Conservation (phyloP, 1,140 invertebrate species). For the Drosophila pachea region DNA sequence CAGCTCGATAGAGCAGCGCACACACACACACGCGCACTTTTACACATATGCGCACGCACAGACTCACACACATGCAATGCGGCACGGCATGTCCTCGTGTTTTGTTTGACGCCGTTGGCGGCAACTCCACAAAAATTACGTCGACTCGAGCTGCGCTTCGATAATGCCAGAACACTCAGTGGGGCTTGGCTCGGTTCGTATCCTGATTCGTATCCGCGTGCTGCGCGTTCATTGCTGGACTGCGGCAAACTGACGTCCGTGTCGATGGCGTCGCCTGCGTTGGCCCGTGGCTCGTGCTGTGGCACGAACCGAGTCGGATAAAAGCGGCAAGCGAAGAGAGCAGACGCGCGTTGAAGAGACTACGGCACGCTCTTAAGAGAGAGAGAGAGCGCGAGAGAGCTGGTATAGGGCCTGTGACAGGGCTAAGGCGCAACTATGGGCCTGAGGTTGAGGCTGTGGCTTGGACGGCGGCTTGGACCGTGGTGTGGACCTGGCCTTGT, state of each 20-base stretch:
- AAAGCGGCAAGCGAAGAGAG: slow-evolving; percentile 44
- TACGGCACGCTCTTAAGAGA: slow-evolving; percentile 3
- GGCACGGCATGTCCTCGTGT: slow-evolving; percentile 20
- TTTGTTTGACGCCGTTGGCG: slow-evolving; percentile 15
- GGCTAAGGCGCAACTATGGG: not conserved
- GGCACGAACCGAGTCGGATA: slow-evolving; percentile 54
- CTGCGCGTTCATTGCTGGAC: slow-evolving; percentile 65
- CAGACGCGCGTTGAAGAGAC: slow-evolving; percentile 3
- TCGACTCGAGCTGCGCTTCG: slow-evolving; percentile 2
- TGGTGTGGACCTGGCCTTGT: slow-evolving; percentile 43
- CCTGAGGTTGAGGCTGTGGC: slow-evolving; percentile 14
- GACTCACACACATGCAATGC: slow-evolving; percentile 21
- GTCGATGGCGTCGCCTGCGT: slow-evolving; percentile 39
- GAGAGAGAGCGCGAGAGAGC: slow-evolving; percentile 3
- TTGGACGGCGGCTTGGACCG: slow-evolving; percentile 5
- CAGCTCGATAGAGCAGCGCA: not conserved
- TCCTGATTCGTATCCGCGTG: slow-evolving; percentile 50
- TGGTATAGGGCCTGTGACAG: not conserved
- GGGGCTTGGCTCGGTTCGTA: slow-evolving; percentile 20
- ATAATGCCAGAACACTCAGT: slow-evolving; percentile 16
- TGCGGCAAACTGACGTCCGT: slow-evolving; percentile 67
- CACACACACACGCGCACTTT: no score
- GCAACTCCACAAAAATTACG: slow-evolving; percentile 31
- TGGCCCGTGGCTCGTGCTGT: slow-evolving; percentile 47
- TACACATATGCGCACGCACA: no score